phyloP scores from a whole-genome alignment of 1,140 invertebrate genomes.

The Meloidogyne chitwoodi region DNA sequence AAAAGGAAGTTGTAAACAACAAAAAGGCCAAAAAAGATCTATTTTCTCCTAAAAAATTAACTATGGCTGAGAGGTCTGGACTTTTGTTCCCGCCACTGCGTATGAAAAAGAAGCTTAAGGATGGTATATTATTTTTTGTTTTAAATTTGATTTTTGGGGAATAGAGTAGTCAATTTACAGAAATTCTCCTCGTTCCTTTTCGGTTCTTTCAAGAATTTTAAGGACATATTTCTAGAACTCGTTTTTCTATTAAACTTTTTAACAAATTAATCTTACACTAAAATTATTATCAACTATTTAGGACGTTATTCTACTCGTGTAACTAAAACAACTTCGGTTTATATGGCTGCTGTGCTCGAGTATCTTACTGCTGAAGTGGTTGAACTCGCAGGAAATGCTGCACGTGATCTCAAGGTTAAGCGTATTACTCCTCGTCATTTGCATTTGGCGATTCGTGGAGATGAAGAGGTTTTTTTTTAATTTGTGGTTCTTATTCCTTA shows the following conservation, averaged over 20 bases:
- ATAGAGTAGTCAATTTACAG: no score
- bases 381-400: constrained; percentile 82
- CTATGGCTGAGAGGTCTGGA: background rate
- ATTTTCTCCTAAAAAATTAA: background rate
- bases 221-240: no score
- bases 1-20: background rate
- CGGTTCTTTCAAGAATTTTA: no score
- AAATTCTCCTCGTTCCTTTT: no score
- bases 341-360: constrained; percentile 96
- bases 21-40: background rate
- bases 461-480: constrained; percentile 76
- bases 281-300: background rate
- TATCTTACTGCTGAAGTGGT: constrained; percentile 95
- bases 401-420: constrained; percentile 98
- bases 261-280: no score
- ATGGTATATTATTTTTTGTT: background rate
- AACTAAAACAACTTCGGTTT: constrained; percentile 75
- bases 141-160: background rate
- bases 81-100: background rate
- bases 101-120: background rate
- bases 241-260: no score
- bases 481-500: background rate
- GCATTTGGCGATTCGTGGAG: constrained; percentile 94
- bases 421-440: constrained; percentile 97
- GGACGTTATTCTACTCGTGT: background rate